Base-by-base conservation (phyloP, 2,113 vertebrate genomes). In the mouse (Mus musculus) region DNA sequence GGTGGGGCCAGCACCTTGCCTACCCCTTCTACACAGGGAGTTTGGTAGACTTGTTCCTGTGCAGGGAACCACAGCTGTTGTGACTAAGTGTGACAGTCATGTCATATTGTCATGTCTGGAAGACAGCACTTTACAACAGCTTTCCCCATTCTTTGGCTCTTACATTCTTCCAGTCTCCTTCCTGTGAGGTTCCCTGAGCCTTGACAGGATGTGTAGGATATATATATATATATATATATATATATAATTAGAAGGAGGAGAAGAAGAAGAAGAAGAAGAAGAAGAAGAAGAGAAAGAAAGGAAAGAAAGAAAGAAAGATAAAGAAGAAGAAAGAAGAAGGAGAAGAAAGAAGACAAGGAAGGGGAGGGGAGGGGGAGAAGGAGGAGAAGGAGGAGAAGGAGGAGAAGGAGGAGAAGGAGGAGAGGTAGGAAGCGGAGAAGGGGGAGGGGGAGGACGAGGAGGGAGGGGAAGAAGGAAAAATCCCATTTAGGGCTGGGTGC, bases 401-500 rank as follows among this genome's bases (percentile, higher is more conserved):
- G 3, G 30, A 78, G 13, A 56, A 56, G 2, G 22, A 56, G 8
- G 33, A 36, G 30, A 7, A 16, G 30, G 30, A 72, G 3, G 63
- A 28, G 11, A 26, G 28, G 3, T 3, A 65, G 10, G 63, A 67
- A 26, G n/a, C 24, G 39, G 2, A 4, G 11, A 81, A 7, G 69
- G 4, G 7, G 24, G n/a, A n/a, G 39, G 1, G n/a, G 3, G 8
- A 80, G 16, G 22, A 81, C 5, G 5, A 81, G 8, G 6, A 17
- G 33, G 4, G 16, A 30, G 5, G n/a, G 16, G 16, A 33, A 1
- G 17, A 17, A n/a, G 5, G 12, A 20, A 1, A 36, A 1, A 36
- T 22, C 61, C 2, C 59, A 67, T 65, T 42, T 63, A 46, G 39
- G 39, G 8, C 26, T 28, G 6, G n/a, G n/a, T 30, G 3, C 24